Evolutionary conservation across 2,797 vertebrate genomes (phyloP).

Genomic region (Smutsia temminckii): DNA sequence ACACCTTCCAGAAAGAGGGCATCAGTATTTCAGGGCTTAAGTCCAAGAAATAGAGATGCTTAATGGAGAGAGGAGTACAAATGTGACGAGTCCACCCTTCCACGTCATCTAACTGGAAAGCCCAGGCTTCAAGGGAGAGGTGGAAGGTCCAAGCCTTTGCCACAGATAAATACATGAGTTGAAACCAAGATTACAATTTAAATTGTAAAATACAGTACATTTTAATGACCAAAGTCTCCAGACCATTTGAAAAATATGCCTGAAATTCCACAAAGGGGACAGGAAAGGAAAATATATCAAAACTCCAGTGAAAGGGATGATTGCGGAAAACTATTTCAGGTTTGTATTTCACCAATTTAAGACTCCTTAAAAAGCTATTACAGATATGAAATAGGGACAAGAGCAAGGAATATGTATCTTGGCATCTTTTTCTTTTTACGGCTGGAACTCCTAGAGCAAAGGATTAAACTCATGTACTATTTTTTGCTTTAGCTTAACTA

Average conservation of each 20-base stretch:
- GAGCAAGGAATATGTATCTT: slow-evolving; percentile 70
- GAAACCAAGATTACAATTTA: background rate
- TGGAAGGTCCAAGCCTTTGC: background rate
- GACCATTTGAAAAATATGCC: background rate
- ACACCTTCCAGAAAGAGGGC: background rate
- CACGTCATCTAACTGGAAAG: background rate
- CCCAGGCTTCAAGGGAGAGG: background rate
- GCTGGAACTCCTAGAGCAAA: slow-evolving; percentile 70
- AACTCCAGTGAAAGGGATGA: background rate
- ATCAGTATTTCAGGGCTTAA: background rate
- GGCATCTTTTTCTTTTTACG: slow-evolving; percentile 65
- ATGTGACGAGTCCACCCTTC: background rate
- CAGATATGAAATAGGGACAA: slow-evolving; percentile 63
- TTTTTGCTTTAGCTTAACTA: slow-evolving; percentile 63
- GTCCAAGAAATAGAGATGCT: background rate
- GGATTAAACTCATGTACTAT: slow-evolving; percentile 71
- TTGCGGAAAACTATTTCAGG: background rate
- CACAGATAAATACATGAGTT: background rate
- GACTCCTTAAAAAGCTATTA: background rate
- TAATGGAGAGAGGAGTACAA: background rate
- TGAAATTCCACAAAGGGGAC: background rate
- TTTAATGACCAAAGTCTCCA: background rate
- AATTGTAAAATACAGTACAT: background rate
- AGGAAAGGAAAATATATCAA: background rate
- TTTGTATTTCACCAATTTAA: background rate